A percentile compares a stretch with the other conserved stretches of the same genome.
phyloP scores from a whole-genome alignment of 2,113 vertebrate species.

The Cariama cristata region DNA sequence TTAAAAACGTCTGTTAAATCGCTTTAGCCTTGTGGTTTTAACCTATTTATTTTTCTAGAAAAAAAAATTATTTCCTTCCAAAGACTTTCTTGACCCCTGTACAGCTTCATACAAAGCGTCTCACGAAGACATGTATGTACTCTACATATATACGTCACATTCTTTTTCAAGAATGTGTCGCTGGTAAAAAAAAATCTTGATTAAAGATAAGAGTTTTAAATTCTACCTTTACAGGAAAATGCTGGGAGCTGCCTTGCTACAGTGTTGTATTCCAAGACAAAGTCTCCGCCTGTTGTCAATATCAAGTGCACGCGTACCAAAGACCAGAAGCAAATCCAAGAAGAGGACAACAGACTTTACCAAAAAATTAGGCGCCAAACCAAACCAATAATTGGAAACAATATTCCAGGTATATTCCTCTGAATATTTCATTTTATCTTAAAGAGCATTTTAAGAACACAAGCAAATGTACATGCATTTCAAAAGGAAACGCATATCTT shows the following conservation, averaged over 20 bases:
- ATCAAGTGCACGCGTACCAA: slow-evolving; percentile 55
- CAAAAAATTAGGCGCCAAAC: slow-evolving; percentile 49
- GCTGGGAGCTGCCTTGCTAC: slow-evolving; percentile 70
- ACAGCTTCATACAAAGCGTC: not conserved
- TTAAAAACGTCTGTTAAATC: not conserved
- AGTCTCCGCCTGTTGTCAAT: slow-evolving; percentile 50
- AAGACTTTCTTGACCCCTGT: not conserved
- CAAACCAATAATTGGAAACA: not conserved
- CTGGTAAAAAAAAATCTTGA: not conserved
- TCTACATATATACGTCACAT: not conserved
- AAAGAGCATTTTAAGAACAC: not conserved
- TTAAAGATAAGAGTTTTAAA: not conserved
- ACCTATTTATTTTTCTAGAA: not conserved
- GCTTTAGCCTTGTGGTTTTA: not conserved
- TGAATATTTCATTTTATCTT: not conserved
- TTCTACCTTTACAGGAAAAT: slow-evolving; percentile 13
- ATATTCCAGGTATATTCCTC: slow-evolving; percentile 73
- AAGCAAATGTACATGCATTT: rapidly evolving
- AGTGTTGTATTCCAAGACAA: slow-evolving; percentile 68
- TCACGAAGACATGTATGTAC: rapidly evolving
- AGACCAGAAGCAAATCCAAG: not conserved
- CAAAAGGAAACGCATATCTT: not conserved
- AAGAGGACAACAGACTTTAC: slow-evolving; percentile 69
- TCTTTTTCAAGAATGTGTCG: not conserved
- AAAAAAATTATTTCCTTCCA: not conserved